phyloP scores from a whole-genome alignment of 2,113 vertebrate species.

The Machaerirhynchus nigripectus region DNA sequence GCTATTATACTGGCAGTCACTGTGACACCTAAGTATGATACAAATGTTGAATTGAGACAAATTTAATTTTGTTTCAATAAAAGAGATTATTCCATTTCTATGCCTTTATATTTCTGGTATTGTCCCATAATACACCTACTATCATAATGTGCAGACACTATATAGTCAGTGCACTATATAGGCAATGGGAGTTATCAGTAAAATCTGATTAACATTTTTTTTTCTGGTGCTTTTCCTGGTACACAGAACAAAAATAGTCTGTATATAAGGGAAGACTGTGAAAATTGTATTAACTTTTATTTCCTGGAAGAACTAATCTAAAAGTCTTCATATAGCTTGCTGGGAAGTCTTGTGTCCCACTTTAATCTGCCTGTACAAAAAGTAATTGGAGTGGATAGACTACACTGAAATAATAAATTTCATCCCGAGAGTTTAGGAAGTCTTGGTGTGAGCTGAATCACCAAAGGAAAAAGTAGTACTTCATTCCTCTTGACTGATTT shows the following conservation, averaged over 20 bases:
- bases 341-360: background rate
- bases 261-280: background rate
- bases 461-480: background rate
- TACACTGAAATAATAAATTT: background rate
- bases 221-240: background rate
- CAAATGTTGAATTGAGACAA: background rate
- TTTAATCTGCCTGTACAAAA: background rate
- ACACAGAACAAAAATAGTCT: background rate
- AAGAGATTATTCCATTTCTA: background rate
- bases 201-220: background rate
- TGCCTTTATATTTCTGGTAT: background rate
- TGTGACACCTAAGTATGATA: background rate
- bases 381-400: background rate
- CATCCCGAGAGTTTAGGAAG: background rate
- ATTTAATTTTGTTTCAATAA: background rate
- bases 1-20: background rate
- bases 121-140: background rate
- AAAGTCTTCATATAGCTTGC: background rate
- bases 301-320: background rate
- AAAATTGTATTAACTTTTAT: background rate
- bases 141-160: background rate
- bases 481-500: background rate
- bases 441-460: background rate
- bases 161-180: background rate
- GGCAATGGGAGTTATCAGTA: background rate